phyloP scores from a whole-genome alignment of 1,140 invertebrate species.

The Acyrthosiphon pisum region DNA sequence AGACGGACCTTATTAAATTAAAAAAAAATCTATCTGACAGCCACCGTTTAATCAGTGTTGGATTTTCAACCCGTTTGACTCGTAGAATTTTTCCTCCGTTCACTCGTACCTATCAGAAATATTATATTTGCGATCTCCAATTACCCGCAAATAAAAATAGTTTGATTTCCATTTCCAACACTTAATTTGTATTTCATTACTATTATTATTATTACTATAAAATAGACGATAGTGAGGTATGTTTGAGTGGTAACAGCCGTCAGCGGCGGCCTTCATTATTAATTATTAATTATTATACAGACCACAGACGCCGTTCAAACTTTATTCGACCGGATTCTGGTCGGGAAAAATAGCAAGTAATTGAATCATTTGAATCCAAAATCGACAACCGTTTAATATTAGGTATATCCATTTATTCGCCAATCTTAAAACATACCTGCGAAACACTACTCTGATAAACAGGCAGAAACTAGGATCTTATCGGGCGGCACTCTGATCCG shows the following conservation, averaged over 20 bases:
- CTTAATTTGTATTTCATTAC: not conserved
- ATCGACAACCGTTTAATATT: not conserved
- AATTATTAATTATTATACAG: not conserved
- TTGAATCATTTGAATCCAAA: too few species aligned
- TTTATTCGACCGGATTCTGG: fast-evolving
- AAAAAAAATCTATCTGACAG: not conserved
- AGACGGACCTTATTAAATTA: not conserved
- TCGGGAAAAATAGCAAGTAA: not conserved
- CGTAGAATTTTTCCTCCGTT: not conserved
- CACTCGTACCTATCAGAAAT: not conserved
- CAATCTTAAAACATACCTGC: not conserved
- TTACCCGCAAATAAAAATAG: not conserved
- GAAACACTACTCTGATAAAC: not conserved
- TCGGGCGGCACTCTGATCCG: too few species aligned
- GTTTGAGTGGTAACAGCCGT: not conserved
- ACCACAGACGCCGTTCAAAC: not conserved
- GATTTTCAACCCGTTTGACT: not conserved
- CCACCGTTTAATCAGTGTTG: not conserved
- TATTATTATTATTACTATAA: not conserved
- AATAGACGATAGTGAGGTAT: too few species aligned
- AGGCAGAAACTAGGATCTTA: not conserved
- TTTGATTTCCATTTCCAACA: not conserved
- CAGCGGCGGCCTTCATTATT: not conserved
- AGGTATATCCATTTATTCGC: not conserved
- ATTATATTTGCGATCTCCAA: not conserved